Evolutionary conservation across 2,888 invertebrate species (phyloP).

Genomic region (Iselma pallidipennis): DNA sequence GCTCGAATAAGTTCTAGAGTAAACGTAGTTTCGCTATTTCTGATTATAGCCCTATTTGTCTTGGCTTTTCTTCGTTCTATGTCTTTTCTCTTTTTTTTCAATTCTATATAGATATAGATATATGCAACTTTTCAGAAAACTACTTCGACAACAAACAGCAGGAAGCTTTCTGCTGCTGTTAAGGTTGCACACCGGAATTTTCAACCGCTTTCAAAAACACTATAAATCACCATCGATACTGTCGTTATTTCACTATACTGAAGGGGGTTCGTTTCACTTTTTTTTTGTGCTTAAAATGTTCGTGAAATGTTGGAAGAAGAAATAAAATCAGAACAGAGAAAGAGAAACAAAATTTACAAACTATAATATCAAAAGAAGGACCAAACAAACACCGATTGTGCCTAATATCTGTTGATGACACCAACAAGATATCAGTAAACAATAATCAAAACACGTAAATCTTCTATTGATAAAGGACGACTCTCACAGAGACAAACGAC

Average conservation of each 20-base stretch:
- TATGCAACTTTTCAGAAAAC: background rate
- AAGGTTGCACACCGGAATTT: background rate
- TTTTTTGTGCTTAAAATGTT: background rate
- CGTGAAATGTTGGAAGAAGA: background rate
- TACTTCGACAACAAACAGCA: background rate
- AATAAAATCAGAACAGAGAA: no score
- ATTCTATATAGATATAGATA: background rate
- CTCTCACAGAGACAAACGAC: no score
- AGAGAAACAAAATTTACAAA: background rate
- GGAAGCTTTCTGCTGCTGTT: background rate
- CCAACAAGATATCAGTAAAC: no score
- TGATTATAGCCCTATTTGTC: background rate
- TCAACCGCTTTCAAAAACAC: background rate
- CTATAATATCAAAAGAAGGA: no score
- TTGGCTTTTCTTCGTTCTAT: background rate
- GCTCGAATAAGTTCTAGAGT: no score
- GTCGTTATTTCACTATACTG: background rate
- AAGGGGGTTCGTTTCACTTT: background rate
- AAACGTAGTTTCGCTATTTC: background rate
- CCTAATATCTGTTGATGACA: no score
- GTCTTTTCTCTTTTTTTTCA: background rate
- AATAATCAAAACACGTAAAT: no score
- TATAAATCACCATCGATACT: background rate
- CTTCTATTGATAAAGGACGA: no score
- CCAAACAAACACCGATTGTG: no score